Base-by-base conservation (phyloP, 2,113 vertebrate species). In the Oceanodroma tethys region DNA sequence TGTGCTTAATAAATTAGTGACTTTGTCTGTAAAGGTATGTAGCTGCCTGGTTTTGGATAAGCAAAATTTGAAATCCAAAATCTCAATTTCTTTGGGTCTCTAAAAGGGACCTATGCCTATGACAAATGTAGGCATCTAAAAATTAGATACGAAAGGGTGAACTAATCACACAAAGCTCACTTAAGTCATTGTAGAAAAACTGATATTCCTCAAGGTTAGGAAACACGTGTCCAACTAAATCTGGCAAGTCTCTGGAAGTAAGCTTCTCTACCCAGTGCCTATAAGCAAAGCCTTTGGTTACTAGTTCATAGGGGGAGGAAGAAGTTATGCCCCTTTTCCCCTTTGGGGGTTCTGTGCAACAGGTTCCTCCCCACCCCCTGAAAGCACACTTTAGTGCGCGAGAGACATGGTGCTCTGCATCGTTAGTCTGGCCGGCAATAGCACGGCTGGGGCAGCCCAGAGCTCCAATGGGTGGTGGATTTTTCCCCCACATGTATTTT, bases 321-420 rank as follows among this genome's bases (percentile, higher is more conserved):
- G 45, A 45, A 29, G 29, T 71, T 25, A 34, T 25, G 9, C 26
- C 23, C 29, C 20, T 71, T 72, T 71, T 47, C 17, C 32, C 17
- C 11, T 50, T 36, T 30, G 11, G 10, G 34, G 5, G 7, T 25
- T 59, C 50, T 27, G 25, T 76, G 22, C 8, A 45, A 34, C 2
- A 19, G 5, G 3, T 81, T 40, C 40, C 29, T 70, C 43, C 23
- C 18, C 20, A 43, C 2, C 0, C 30, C 12, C 23, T 34, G 13
- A 36, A 59, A 78, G 8, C 4, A 17, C 21, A 19, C 21, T 32
- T 73, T 5, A 52, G 7, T 56, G 22, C 40, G 70, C 56, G 40
- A 65, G 29, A n/a, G 30, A 65, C 12, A 14, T 0, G 0, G 6
- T 52, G 30, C 10, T 91, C 40, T 29, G 3, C 30, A 56, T 16